Evolutionary conservation across 2,888 invertebrate species (phyloP), one percentile per base, ranked within the genome.

Genomic region (Lithophane socia): DNA sequence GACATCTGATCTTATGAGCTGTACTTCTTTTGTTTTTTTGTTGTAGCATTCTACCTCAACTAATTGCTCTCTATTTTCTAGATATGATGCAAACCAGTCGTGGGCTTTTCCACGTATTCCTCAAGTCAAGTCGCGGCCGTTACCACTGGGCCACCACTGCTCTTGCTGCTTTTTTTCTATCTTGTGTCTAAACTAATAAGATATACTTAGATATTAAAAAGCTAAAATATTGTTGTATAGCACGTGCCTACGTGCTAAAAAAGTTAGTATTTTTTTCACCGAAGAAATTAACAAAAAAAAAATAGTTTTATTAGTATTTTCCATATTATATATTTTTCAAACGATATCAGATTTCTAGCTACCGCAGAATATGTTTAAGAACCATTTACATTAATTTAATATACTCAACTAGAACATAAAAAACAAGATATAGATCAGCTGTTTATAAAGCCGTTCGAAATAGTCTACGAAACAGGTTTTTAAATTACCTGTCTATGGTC

Each of bases 281-380:
- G 4, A n/a, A 16, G 1, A 1, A 29, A 1, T 29, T 29, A 29
- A 29, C 29, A 29, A 29, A 29, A 29, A 29, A 29, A 29, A 29
- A 29, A 29, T 4, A 4, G 8, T 67, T 52, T 5, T 3, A 10
- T 16, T 37, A 13, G 16, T 21, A 29, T 21, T 21, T 37, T 67
- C 21, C 21, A 29, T 37, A 37, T 37, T 37, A 37, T 37, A 13
- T 4, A 29, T 65, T 47, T 56, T 65, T 7, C 0, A 12, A 76
- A 60, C 16, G 18, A 3, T 84, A 76, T 83, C 80, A 12, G 21
- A 75, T 83, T 73, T 54, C 71, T 12, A 42, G 85, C 85, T 84
- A 76, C 83, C 60, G 61, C 12, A 1, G 47, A 80, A 80, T 75
- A 60, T 44, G 2, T 42, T 47, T 49, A 54, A 3, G 5, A 56